These are phyloP conservation scores for Chromoteleia sp. DNA, from an alignment of 2,888 invertebrate genomes.

Conservation along the genomic window DNA sequence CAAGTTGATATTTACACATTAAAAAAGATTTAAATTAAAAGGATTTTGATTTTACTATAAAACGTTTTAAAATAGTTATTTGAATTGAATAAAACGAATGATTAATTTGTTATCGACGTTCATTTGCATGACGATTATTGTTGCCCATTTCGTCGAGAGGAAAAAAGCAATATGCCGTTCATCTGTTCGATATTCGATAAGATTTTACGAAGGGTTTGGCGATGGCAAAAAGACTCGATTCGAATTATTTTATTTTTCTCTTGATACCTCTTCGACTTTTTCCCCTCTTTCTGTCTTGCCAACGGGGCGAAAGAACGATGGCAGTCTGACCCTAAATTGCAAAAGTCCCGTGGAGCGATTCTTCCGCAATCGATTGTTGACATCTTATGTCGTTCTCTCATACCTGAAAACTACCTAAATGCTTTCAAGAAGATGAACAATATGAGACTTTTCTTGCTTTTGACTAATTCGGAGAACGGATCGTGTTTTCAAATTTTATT, in stretches of 20 bases:
- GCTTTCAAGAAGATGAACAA: constrained; percentile 39
- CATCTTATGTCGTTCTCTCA: constrained; percentile 76
- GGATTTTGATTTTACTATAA: too few species aligned
- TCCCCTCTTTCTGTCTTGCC: constrained; percentile 65
- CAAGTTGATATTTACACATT: too few species aligned
- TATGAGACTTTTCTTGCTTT: not conserved
- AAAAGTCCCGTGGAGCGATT: constrained; percentile 77
- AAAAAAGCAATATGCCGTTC: constrained; percentile 64
- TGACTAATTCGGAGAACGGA: not conserved
- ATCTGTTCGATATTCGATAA: constrained; percentile 62
- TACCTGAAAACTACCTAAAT: constrained; percentile 72
- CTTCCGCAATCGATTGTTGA: constrained; percentile 80
- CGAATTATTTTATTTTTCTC: constrained; percentile 70
- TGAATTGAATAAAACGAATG: too few species aligned
- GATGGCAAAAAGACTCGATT: constrained; percentile 59
- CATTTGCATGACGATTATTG: constrained; percentile 53
- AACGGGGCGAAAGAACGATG: constrained; percentile 67
- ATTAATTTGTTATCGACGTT: constrained; percentile 19
- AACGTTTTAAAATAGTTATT: too few species aligned
- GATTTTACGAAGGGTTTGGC: constrained; percentile 63
- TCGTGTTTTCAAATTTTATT: not conserved
- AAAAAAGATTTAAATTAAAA: too few species aligned
- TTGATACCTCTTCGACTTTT: constrained; percentile 65
- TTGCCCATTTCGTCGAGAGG: constrained; percentile 11
- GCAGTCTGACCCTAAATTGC: constrained; percentile 71